Base-by-base conservation (phyloP, 2,888 invertebrate species). In the Microctonus aethiopoides region DNA sequence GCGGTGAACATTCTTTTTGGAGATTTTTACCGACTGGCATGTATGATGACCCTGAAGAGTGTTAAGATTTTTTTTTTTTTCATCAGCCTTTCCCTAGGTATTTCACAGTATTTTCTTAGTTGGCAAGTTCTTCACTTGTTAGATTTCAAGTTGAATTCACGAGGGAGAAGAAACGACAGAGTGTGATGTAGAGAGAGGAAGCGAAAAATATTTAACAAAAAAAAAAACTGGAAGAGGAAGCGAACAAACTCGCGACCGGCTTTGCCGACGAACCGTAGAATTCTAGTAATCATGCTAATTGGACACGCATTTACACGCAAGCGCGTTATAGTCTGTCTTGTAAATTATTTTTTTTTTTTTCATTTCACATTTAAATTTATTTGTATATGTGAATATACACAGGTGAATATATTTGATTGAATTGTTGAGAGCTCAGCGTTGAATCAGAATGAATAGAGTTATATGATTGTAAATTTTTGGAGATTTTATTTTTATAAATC, bases 1-100 rank as follows among this genome's bases (percentile, higher is more conserved):
- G 29, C 24, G 51, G 32, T 73, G 32, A 57, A 57, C 73, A 74
- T 74, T 74, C 71, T 74, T 75, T 71, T 72, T 67, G 60, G 62
- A 72, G 46, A 46, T n/a, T 46, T 73, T 74, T 71, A 70, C 67
- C 59, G 59, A 67, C 67, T 54, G 67, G 64, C 71, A 63, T 71
- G n/a, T n/a, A n/a, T n/a, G 70, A n/a, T n/a, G 70, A 67, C 67
- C 67, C 68, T 68, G 61, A 57, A 41, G 34, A 57, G 67, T 57
- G 65, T 60, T 46, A 46, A 46, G n/a, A n/a, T 65, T 61, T 56
- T 41, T 62, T 56, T 41, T 62, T 29, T 61, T 60, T 57, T 62
- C 34, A 36, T 36, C 13, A 57, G 29, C 16, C 20, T 46, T 46
- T 56, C 34, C 26, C 51, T 71, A 52, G 57, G 54, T 46, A 16